Percentiles rank a stretch among this genome's conserved stretches.
phyloP scores from a whole-genome alignment of 2,113 vertebrate genomes.

The Sarotherodon lohbergeri region DNA sequence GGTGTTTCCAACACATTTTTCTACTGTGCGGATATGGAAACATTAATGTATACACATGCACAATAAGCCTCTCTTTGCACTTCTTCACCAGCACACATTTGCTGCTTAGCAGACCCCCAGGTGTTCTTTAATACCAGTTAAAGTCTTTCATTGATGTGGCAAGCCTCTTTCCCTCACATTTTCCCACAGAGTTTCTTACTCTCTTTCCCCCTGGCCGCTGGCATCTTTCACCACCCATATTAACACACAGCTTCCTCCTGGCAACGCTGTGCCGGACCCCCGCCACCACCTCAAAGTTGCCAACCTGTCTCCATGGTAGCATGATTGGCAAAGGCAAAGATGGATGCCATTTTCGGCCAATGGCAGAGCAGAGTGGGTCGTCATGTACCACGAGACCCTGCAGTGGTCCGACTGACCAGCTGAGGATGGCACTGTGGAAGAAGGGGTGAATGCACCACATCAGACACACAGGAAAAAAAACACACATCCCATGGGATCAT shows the following conservation, averaged over 20 bases:
- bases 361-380: constrained; percentile 27
- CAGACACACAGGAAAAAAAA: constrained; percentile 4
- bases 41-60: background rate
- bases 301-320: constrained; percentile 55
- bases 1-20: background rate
- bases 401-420: constrained; percentile 29
- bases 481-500: constrained; percentile 44
- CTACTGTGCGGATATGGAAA: background rate
- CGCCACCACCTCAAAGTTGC: constrained; percentile 43
- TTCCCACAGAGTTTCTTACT: constrained; percentile 58
- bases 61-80: background rate
- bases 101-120: constrained; percentile 20
- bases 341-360: constrained; percentile 52
- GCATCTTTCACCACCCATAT: constrained; percentile 58
- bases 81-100: background rate
- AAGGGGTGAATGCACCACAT: constrained; percentile 28
- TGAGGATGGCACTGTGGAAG: constrained; percentile 19
- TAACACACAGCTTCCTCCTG: constrained; percentile 71
- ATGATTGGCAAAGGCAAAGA: constrained; percentile 68
- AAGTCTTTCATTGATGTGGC: constrained; percentile 39
- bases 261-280: constrained; percentile 55
- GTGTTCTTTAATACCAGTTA: constrained; percentile 34
- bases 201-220: constrained; percentile 24
- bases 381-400: constrained; percentile 33
- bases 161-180: constrained; percentile 24